Evolutionary conservation across 2,888 invertebrate genomes (phyloP).

Genomic region (Homarus gammarus): DNA sequence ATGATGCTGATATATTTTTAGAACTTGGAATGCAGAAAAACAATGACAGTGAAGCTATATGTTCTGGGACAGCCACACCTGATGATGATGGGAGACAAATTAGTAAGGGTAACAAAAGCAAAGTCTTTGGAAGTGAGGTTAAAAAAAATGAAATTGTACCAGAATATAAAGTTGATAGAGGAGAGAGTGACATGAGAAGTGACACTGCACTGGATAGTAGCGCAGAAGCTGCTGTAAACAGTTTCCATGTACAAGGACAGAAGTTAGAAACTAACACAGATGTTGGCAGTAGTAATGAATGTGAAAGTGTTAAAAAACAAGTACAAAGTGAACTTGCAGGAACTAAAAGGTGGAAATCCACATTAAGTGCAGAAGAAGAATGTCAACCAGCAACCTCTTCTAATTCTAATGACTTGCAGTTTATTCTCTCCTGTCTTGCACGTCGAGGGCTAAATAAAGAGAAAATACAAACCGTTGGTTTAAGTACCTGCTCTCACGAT

Average conservation of each 20-base stretch:
- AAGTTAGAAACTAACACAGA: neutral
- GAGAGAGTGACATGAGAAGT: neutral
- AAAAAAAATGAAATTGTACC: neutral
- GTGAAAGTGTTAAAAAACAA: neutral
- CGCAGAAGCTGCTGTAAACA: too few species aligned
- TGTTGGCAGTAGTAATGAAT: neutral
- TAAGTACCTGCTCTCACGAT: too few species aligned
- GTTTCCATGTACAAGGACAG: neutral
- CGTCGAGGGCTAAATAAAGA: neutral
- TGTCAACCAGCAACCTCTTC: neutral
- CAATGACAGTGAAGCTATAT: neutral
- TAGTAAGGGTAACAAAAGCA: neutral
- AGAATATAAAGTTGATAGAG: neutral
- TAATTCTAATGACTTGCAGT: constrained; percentile 37
- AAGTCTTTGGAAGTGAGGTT: neutral
- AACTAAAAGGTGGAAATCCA: too few species aligned
- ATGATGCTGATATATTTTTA: constrained; percentile 47
- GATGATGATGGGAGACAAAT: neutral
- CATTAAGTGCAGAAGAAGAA: neutral
- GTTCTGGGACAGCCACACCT: neutral
- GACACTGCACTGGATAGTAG: neutral
- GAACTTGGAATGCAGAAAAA: constrained; percentile 18
- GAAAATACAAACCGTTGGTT: neutral
- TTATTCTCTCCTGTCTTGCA: constrained; percentile 29
- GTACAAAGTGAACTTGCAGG: neutral